These are phyloP conservation scores for Luscinia luscinia DNA, from an alignment of 2,797 vertebrate species.

Conservation along the genomic window DNA sequence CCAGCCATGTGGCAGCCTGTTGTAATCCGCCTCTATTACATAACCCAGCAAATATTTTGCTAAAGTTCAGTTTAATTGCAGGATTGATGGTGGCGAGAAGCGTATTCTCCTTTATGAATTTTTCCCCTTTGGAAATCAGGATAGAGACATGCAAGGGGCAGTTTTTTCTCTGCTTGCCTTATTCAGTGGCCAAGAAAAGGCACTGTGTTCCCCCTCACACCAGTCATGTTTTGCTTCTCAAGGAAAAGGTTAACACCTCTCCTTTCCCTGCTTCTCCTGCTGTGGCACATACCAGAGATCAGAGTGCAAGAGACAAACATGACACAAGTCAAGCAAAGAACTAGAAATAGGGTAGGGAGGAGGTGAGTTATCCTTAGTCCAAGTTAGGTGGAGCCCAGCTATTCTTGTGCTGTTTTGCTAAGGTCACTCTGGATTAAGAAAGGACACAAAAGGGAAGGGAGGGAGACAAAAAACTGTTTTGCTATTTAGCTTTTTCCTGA, in stretches of 20 bases:
- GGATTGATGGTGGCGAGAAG: neutral
- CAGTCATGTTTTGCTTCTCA: neutral
- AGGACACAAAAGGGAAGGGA: neutral
- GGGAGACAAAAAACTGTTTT: neutral
- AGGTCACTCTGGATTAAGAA: neutral
- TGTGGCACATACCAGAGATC: neutral
- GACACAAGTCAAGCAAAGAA: neutral
- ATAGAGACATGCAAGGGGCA: neutral
- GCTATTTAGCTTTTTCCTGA: neutral
- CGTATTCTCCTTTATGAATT: neutral
- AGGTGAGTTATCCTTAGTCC: neutral
- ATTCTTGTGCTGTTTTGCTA: neutral
- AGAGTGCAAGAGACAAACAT: neutral
- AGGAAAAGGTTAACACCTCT: neutral
- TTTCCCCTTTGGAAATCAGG: neutral
- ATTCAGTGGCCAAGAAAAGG: neutral
- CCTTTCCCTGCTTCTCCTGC: neutral
- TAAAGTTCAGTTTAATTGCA: conserved; percentile 55
- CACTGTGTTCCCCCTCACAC: neutral
- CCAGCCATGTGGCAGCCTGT: conserved; percentile 26
- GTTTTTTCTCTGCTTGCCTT: neutral
- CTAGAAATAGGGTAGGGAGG: neutral
- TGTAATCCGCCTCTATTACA: conserved; percentile 34
- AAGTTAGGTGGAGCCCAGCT: neutral
- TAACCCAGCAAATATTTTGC: conserved; percentile 61